These are phyloP conservation scores for Podarcis lilfordi DNA, from an alignment of 2,797 vertebrate species.

Conservation along the genomic window DNA sequence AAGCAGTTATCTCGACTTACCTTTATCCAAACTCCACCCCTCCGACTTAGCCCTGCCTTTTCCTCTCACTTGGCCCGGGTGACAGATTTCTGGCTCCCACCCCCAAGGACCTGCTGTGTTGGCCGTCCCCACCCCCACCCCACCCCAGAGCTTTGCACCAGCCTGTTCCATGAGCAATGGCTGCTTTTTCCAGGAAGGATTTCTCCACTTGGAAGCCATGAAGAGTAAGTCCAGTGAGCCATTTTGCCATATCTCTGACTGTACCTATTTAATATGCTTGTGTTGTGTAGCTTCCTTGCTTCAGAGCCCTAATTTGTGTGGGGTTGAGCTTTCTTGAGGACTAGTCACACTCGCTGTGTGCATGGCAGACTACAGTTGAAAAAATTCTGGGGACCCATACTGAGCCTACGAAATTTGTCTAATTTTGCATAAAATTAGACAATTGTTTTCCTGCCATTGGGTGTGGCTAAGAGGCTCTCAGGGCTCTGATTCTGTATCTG, in stretches of 20 bases:
- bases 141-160: background rate
- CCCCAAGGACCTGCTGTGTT: slow-evolving; percentile 59
- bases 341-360: too few relatives aligned
- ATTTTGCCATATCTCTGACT: background rate
- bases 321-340: too few relatives aligned
- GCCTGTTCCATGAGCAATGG: slow-evolving; percentile 55
- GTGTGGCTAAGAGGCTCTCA: background rate
- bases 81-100: slow-evolving; percentile 42
- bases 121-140: slow-evolving; percentile 44
- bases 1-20: slow-evolving; percentile 4
- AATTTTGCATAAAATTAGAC: background rate
- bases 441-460: background rate
- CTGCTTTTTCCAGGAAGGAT: slow-evolving; percentile 73
- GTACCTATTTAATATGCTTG: background rate
- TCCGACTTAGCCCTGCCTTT: slow-evolving; percentile 58
- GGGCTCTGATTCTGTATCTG: too few relatives aligned
- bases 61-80: slow-evolving; percentile 50
- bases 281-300: background rate
- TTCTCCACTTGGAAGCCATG: slow-evolving; percentile 73
- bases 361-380: too few relatives aligned
- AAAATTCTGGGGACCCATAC: too few relatives aligned
- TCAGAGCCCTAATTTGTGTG: too few relatives aligned
- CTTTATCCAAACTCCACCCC: background rate
- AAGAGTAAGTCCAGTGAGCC: slow-evolving; percentile 79
- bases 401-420: background rate